Base-by-base conservation (phyloP, 2,113 vertebrate species). In the Toxostoma redivivum region DNA sequence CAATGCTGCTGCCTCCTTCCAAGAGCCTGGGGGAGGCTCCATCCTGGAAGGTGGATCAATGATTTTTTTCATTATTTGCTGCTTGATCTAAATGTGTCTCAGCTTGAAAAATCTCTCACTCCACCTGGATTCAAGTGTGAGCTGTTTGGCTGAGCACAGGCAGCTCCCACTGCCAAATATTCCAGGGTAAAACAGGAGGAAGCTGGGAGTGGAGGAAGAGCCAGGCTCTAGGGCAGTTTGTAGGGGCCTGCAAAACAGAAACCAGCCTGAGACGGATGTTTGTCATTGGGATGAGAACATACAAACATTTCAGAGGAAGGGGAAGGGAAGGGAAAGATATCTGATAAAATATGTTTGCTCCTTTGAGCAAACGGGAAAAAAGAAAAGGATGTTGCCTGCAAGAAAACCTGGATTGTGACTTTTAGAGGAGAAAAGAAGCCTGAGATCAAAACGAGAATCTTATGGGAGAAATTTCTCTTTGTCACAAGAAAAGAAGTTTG, bases 81-180 rank as follows among this genome's bases (percentile, higher is more conserved):
- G 71, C 92, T 91, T 83, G 89, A 89, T 92, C 73, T 97, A 81
- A 96, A 96, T 95, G 65, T 94, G 89, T 86, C 91, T 97, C 23
- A 25, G 86, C 86, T 94, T 85, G 88, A 95, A 82, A 90, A 90
- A 88, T 70, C 82, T 88, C 85, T 87, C 62, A 25, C 57, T 88
- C 74, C 92, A 95, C 92, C 93, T 95, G 90, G 84, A 93, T 95
- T 94, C 23, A 30, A 95, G 76, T 10, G 60, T 60, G 91, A 91
- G 50, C 53, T 78, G 28, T 88, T 94, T 97, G 91, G 92, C 96
- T 89, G 74, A 96, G 88, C 42, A 23, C 31, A 88, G 79, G 62
- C 81, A 69, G 87, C 50, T 96, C 65, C 87, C 57, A 84, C 65
- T 96, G 95, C 96, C 96, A 95, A 96, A 83, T 90, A 74, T 91